These are phyloP conservation scores for Drosophila lutescens DNA, from an alignment of 2,888 invertebrate species.

Conservation along the genomic window DNA sequence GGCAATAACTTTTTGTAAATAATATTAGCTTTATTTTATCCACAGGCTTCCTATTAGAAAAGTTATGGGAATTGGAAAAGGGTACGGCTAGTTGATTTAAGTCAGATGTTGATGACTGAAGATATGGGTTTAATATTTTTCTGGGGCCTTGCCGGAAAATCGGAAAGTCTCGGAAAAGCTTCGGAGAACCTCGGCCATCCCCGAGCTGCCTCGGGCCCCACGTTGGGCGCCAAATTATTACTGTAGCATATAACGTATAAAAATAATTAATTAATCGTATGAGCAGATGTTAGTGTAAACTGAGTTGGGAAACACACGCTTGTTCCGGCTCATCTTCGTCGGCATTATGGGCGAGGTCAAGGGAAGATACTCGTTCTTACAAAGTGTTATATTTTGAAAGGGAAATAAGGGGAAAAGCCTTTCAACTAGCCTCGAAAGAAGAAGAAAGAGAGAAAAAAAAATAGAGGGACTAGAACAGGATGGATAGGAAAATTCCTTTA, in stretches of 20 bases:
- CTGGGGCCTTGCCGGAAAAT: slow-evolving; percentile 7
- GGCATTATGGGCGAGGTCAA: slow-evolving; percentile 1
- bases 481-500: background rate
- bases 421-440: slow-evolving; percentile 4
- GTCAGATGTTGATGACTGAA: background rate
- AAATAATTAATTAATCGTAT: too few species aligned
- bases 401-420: background rate
- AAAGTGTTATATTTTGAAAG: background rate
- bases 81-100: background rate
- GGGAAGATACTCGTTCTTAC: background rate
- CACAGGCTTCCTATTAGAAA: slow-evolving; percentile 10
- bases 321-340: too few species aligned
- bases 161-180: slow-evolving; percentile 10
- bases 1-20: slow-evolving; percentile 2
- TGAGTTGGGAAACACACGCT: too few species aligned
- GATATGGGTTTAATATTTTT: slow-evolving; percentile 10
- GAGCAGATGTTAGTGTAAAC: too few species aligned
- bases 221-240: background rate
- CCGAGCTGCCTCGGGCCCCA: slow-evolving; percentile 6
- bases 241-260: too few species aligned
- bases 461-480: slow-evolving; percentile 2
- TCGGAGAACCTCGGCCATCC: slow-evolving; percentile 6
- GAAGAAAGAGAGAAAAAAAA: background rate
- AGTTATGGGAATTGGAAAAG: slow-evolving; percentile 1
- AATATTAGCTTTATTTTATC: slow-evolving; percentile 3